phyloP scores from a whole-genome alignment of 2,888 invertebrate species.

The Fabriciana adippe region DNA sequence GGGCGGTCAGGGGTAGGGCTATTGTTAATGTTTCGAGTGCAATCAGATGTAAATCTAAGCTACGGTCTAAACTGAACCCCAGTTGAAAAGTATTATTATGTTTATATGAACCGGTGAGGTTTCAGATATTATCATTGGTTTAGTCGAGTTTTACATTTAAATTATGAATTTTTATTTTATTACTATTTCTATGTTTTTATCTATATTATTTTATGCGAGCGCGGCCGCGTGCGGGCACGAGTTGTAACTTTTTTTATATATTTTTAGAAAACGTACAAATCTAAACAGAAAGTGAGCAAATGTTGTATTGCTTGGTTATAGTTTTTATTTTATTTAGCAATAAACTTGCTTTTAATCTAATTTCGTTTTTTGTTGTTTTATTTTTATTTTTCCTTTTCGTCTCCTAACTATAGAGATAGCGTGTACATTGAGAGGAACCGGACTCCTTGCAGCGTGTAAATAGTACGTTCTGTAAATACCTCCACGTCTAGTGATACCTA shows the following conservation, averaged over 20 bases:
- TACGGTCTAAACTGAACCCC: slow-evolving; percentile 70
- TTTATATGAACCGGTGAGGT: slow-evolving; percentile 80
- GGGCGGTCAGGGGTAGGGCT: slow-evolving; percentile 50
- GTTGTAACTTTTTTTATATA: slow-evolving; percentile 53
- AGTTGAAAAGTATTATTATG: slow-evolving; percentile 82
- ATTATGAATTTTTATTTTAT: slow-evolving; percentile 78
- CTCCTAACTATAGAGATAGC: slow-evolving; percentile 37
- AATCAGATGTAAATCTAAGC: slow-evolving; percentile 78
- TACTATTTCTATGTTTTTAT: slow-evolving; percentile 69
- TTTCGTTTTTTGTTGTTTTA: slow-evolving; percentile 70
- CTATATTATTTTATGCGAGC: slow-evolving; percentile 59
- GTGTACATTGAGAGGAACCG: slow-evolving; percentile 79
- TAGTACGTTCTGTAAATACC: slow-evolving; percentile 68
- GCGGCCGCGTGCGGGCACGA: slow-evolving; percentile 17
- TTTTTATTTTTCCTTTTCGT: slow-evolving; percentile 52
- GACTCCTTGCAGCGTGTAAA: slow-evolving; percentile 81
- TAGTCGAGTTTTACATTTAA: slow-evolving; percentile 77
- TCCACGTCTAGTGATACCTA: slow-evolving; percentile 54
- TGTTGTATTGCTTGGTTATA: slow-evolving; percentile 77
- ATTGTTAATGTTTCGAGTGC: slow-evolving; percentile 79
- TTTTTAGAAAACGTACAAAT: slow-evolving; percentile 77
- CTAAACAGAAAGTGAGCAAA: slow-evolving; percentile 68
- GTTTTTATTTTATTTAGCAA: slow-evolving; percentile 81
- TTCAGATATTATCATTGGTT: slow-evolving; percentile 81
- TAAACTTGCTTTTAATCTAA: slow-evolving; percentile 80